These are phyloP conservation scores for Xestia xanthographa DNA, from an alignment of 2,888 invertebrate species.

Conservation along the genomic window DNA sequence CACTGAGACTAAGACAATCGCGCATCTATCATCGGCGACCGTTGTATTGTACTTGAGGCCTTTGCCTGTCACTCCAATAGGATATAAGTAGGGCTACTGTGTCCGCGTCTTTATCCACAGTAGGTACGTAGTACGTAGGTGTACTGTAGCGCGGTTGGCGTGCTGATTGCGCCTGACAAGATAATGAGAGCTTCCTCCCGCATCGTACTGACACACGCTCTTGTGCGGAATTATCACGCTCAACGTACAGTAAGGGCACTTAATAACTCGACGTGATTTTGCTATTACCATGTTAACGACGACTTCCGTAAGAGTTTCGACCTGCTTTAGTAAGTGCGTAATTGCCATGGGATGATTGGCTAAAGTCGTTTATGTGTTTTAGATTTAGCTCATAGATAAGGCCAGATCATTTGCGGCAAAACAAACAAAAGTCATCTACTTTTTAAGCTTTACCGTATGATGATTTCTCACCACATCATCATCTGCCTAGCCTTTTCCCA, in stretches of 20 bases:
- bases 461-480: background rate
- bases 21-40: slow-evolving; percentile 60
- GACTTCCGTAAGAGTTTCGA: slow-evolving; percentile 42
- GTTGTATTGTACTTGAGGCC: slow-evolving; percentile 63
- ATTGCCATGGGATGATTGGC: slow-evolving; percentile 32
- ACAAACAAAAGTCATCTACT: slow-evolving; percentile 1
- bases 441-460: background rate
- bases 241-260: slow-evolving; percentile 77
- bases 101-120: slow-evolving; percentile 74
- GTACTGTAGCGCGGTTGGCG: slow-evolving; percentile 73
- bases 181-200: slow-evolving; percentile 90
- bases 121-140: slow-evolving; percentile 70
- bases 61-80: slow-evolving; percentile 65
- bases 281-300: slow-evolving; percentile 45
- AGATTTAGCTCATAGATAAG: slow-evolving; percentile 49
- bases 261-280: slow-evolving; percentile 70
- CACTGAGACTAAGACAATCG: slow-evolving; percentile 15
- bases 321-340: slow-evolving; percentile 23
- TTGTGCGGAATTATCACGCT: slow-evolving; percentile 80
- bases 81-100: slow-evolving; percentile 71
- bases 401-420: slow-evolving; percentile 1
- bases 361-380: slow-evolving; percentile 36
- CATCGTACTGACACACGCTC: slow-evolving; percentile 82
- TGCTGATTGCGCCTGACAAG: slow-evolving; percentile 89
- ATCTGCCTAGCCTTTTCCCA: no score